Evolutionary conservation across 2,113 vertebrate genomes (phyloP), one percentile per base, ranked within the genome.

Genomic region (Balaeniceps rex): DNA sequence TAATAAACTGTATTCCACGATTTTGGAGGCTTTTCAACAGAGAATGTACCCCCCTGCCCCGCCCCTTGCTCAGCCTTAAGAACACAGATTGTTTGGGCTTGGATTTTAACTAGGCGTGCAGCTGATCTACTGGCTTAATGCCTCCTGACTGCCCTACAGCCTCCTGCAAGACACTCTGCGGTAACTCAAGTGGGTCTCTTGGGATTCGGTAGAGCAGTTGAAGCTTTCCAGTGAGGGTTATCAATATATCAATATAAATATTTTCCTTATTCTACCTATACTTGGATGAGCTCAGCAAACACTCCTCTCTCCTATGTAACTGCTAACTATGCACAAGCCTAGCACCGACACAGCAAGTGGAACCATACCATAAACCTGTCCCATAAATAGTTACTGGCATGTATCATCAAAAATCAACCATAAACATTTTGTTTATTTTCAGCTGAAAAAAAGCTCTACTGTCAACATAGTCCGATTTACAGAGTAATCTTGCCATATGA

Each of bases 381-480:
- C 74, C 68, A 58, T 40, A 85, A 85, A 84, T 31, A 77, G 54
- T 19, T 47, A 54, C 26, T 83, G 60, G 38, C 42, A 75, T 19
- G 18, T 9, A 84, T 74, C 58, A 66, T 60, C 63, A 90, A 91
- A 93, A 84, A 72, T 7, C 12, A 85, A 24, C 42, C 19, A 33
- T 80, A 89, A 91, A 82, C 25, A 63, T 60, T 93, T 58, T 82
- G 74, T 72, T 94, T 94, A 88, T 88, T 91, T 90, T 80, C 78
- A 91, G 91, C 49, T 82, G 81, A 66, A 95, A 96, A 96, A 96
- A 94, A 93, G 12, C 44, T 61, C 42, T 70, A 51, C 54, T 42
- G 54, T n/a, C 65, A 93, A 83, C 93, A 84, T 21, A 93, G 87
- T 83, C 88, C 46, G 61, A 97, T 87, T 94, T 93, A 96, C 29